Conservation (phyloP, 2,888 invertebrate species). For the Erpobdella octoculata region DNA sequence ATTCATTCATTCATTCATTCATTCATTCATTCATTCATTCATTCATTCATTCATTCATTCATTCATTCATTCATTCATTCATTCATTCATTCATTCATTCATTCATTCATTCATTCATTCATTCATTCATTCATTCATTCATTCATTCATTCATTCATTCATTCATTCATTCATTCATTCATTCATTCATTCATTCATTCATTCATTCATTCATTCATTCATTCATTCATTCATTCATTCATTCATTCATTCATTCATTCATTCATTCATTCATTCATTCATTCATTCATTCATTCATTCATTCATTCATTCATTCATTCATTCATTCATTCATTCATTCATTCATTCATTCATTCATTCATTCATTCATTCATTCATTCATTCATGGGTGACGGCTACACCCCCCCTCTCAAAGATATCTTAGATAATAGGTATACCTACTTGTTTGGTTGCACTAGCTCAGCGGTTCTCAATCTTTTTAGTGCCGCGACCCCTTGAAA, state of each 20-base stretch:
- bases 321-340: constrained; percentile 20
- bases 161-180: not conserved
- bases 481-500: too few relatives aligned
- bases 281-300: constrained; percentile 22
- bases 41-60: too few relatives aligned
- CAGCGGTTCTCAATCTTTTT: too few relatives aligned
- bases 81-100: too few relatives aligned
- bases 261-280: constrained; percentile 21
- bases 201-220: constrained; percentile 5
- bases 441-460: too few relatives aligned
- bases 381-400: not conserved
- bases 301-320: constrained; percentile 20
- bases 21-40: too few relatives aligned
- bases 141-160: not conserved
- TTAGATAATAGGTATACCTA: too few relatives aligned
- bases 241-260: constrained; percentile 9
- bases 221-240: constrained; percentile 14
- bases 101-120: constrained; percentile 9
- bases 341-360: constrained; percentile 22
- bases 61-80: too few relatives aligned
- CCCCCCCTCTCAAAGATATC: too few relatives aligned
- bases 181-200: not conserved
- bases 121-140: not conserved
- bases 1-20: too few relatives aligned
- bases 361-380: constrained; percentile 21